Evolutionary conservation across 2,888 invertebrate genomes (phyloP).

Genomic region (Phaedon cochleariae): DNA sequence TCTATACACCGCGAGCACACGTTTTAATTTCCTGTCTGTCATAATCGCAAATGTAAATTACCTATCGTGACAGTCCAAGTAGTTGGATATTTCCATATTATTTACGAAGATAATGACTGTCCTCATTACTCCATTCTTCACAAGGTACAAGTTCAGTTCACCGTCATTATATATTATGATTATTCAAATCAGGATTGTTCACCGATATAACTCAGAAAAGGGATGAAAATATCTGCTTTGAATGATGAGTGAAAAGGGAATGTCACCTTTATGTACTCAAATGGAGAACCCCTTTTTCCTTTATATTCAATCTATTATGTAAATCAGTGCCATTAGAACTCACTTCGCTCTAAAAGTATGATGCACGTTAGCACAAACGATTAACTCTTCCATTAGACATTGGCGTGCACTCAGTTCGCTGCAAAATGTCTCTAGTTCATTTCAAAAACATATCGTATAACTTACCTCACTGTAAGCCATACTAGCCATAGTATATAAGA

Average conservation of each 20-base stretch:
- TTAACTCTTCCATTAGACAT: too few species aligned
- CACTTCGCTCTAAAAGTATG: constrained; percentile 49
- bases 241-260: constrained; percentile 16
- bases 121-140: constrained; percentile 30
- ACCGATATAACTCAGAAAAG: too few species aligned
- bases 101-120: constrained; percentile 38
- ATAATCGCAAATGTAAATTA: constrained; percentile 36
- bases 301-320: constrained; percentile 49
- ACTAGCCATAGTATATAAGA: too few species aligned
- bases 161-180: too few species aligned
- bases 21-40: constrained; percentile 43
- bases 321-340: constrained; percentile 49
- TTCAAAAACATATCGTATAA: too few species aligned
- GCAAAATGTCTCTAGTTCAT: neutral
- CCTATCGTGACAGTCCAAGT: constrained; percentile 37
- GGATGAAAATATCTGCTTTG: constrained; percentile 17
- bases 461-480: too few species aligned
- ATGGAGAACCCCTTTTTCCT: constrained; percentile 25
- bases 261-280: constrained; percentile 32
- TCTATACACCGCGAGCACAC: constrained; percentile 16
- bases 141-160: too few species aligned
- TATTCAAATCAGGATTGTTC: too few species aligned
- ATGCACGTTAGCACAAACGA: too few species aligned
- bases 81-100: constrained; percentile 43
- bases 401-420: neutral